These are phyloP conservation scores for Cryptus viduatorius DNA, from an alignment of 2,888 invertebrate genomes.

Conservation along the genomic window DNA sequence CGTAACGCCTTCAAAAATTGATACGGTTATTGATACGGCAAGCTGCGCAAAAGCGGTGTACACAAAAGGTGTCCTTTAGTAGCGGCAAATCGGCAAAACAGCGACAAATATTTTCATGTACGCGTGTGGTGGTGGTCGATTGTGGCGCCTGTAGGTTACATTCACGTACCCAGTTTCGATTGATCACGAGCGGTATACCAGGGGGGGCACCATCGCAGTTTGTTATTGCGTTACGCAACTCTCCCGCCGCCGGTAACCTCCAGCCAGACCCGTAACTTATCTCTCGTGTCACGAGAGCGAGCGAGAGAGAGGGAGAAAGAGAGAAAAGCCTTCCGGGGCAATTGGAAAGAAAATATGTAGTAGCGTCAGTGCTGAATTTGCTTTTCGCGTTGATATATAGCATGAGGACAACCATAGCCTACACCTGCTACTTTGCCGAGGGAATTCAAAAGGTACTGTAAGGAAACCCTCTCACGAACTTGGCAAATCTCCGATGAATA, in stretches of 20 bases:
- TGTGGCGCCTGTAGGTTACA: conserved; percentile 45
- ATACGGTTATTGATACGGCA: too few species aligned
- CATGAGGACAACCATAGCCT: conserved; percentile 28
- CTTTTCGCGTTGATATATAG: conserved; percentile 57
- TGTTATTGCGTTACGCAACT: conserved; percentile 57
- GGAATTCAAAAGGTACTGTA: conserved; percentile 14
- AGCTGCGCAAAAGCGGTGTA: background rate
- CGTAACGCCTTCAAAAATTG: too few species aligned
- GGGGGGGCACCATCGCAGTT: conserved; percentile 22
- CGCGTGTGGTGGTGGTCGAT: conserved; percentile 30
- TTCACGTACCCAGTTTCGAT: conserved; percentile 37
- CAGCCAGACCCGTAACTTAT: conserved; percentile 23
- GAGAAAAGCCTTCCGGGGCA: conserved; percentile 20
- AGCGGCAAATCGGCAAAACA: background rate
- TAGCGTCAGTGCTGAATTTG: conserved; percentile 37
- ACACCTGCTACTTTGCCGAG: conserved; percentile 43
- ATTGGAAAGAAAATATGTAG: conserved; percentile 53
- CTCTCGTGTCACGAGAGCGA: conserved; percentile 23
- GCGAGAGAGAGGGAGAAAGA: background rate
- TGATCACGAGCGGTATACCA: conserved; percentile 45
- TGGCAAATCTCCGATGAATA: conserved; percentile 38
- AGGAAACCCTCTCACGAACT: conserved; percentile 5
- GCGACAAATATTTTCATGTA: conserved; percentile 9
- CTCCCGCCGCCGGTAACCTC: conserved; percentile 30
- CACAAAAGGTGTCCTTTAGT: conserved; percentile 5